These are phyloP conservation scores for Prionace glauca DNA, from an alignment of 2,797 vertebrate genomes.

Conservation along the genomic window DNA sequence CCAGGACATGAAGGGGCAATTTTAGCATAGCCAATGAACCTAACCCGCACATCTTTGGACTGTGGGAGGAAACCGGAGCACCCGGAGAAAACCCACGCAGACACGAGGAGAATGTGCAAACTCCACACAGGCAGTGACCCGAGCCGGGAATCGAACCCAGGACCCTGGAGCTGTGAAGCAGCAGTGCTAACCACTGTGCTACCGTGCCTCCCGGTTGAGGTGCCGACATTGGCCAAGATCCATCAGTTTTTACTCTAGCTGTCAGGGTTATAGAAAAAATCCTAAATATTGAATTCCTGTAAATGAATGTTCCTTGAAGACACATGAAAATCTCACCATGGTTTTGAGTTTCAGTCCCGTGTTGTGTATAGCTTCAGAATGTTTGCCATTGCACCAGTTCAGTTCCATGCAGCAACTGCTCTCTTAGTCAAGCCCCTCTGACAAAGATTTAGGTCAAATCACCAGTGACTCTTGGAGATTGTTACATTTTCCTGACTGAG, in stretches of 20 bases:
- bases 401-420: background rate
- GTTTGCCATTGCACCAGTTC: background rate
- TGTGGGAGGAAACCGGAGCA: too few relatives aligned
- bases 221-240: background rate
- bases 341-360: background rate
- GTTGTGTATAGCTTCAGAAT: background rate
- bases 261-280: background rate
- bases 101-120: too few relatives aligned
- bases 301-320: background rate
- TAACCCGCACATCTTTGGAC: too few relatives aligned
- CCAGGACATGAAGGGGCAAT: too few relatives aligned
- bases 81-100: too few relatives aligned
- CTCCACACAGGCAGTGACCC: too few relatives aligned
- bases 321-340: background rate
- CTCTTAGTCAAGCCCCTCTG: background rate
- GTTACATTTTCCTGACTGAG: background rate
- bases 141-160: too few relatives aligned
- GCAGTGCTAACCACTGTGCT: too few relatives aligned
- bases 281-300: background rate
- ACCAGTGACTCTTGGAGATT: background rate
- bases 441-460: background rate
- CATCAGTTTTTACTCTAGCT: background rate
- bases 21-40: too few relatives aligned
- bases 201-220: too few relatives aligned
- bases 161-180: too few relatives aligned